Percentiles rank a stretch among this genome's conserved stretches.
Conservation (phyloP, 2,888 invertebrate species). For the Epirrita christyi region DNA sequence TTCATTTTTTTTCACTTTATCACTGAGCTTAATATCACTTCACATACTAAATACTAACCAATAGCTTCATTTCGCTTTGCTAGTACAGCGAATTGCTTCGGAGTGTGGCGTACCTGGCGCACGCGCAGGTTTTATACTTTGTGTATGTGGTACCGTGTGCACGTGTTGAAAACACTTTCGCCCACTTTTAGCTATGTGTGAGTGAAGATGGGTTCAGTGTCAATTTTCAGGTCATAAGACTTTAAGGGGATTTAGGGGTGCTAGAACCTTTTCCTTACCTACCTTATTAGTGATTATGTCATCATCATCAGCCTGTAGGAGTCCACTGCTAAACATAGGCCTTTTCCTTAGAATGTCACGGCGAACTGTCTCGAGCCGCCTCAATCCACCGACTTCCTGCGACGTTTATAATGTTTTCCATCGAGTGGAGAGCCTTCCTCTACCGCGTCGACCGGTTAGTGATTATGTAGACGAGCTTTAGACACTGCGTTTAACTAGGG, state of each 20-base stretch:
- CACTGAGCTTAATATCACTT: conserved; percentile 28
- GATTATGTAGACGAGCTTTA: too few species aligned
- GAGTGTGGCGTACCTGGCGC: conserved; percentile 64
- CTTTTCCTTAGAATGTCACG: too few species aligned
- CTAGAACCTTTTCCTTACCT: too few species aligned
- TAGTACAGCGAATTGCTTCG: conserved; percentile 75
- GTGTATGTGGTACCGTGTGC: conserved; percentile 66
- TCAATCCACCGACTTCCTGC: too few species aligned
- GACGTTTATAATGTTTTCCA: too few species aligned
- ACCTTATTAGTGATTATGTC: too few species aligned
- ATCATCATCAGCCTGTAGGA: too few species aligned
- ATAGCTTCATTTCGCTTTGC: conserved; percentile 81
- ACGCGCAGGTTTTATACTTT: conserved; percentile 72
- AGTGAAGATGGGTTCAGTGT: conserved; percentile 44
- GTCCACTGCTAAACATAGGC: too few species aligned
- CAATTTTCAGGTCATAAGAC: conserved; percentile 20
- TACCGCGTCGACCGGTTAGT: too few species aligned
- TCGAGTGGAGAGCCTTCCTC: too few species aligned
- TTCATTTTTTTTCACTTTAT: conserved; percentile 3
- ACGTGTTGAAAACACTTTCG: conserved; percentile 79
- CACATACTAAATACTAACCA: conserved; percentile 64
- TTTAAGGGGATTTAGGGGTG: neutral
- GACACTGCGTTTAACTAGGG: too few species aligned
- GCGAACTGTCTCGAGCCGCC: too few species aligned
- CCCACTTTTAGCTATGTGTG: conserved; percentile 58